Conservation (phyloP, 2,113 vertebrate genomes). For the Aldabrachelys gigantea region DNA sequence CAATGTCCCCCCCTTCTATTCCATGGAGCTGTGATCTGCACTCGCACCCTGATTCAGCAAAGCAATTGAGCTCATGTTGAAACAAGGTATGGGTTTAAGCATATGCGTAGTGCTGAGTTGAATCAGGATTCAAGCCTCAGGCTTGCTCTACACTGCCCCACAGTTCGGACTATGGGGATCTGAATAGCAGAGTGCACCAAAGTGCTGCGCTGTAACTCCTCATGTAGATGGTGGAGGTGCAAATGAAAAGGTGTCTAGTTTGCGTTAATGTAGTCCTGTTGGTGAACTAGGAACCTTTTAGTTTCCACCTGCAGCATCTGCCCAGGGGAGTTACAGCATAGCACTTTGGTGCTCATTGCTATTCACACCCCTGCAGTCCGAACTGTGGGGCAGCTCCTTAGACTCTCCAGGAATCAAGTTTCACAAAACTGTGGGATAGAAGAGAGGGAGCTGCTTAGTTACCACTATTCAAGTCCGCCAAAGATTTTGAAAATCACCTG, state of each 20-base stretch:
- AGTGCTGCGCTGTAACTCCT: not conserved
- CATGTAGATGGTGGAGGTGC: not conserved
- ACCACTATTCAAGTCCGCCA: not conserved
- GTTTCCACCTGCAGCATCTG: not conserved
- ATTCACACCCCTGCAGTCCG: not conserved
- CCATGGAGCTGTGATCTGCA: not conserved
- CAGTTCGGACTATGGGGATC: not conserved
- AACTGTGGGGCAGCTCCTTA: not conserved
- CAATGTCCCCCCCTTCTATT: not conserved
- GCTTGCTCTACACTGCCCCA: not conserved
- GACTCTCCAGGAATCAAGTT: not conserved
- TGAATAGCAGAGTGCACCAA: not conserved
- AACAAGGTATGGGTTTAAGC: not conserved
- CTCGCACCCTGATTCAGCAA: slow-evolving; percentile 33
- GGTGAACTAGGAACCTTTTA: not conserved
- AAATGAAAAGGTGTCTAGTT: not conserved
- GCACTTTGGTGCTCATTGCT: not conserved
- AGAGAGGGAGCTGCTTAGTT: not conserved
- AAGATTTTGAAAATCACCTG: not conserved
- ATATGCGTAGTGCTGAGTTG: not conserved
- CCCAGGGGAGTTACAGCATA: not conserved
- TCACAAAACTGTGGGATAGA: not conserved
- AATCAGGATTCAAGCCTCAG: not conserved
- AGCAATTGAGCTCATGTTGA: not conserved
- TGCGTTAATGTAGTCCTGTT: not conserved